Evolutionary conservation across 2,797 vertebrate species (phyloP).

Genomic region (Cuniculus paca): DNA sequence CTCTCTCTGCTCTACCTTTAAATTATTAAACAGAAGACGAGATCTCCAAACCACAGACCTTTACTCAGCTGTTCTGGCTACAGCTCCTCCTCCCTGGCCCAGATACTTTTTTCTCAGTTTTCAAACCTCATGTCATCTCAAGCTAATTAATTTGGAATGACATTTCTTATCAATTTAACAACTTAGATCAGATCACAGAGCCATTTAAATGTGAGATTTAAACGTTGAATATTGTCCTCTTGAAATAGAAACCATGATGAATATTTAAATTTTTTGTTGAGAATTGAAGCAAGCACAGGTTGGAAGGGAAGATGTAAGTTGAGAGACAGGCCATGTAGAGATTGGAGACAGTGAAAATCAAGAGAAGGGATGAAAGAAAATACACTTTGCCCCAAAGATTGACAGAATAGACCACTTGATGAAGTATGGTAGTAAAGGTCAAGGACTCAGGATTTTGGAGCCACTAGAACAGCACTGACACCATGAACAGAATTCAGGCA

Average conservation of each 20-base stretch:
- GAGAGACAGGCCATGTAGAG: not conserved
- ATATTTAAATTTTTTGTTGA: constrained; percentile 6
- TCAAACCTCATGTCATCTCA: not conserved
- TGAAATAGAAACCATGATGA: not conserved
- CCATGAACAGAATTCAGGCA: not conserved
- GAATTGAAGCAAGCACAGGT: not conserved
- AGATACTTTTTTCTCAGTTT: not conserved
- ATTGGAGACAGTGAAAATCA: not conserved
- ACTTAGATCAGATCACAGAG: not conserved
- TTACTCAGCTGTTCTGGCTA: not conserved
- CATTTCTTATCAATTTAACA: not conserved
- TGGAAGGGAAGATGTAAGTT: not conserved
- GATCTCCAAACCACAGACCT: not conserved
- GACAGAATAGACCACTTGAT: not conserved
- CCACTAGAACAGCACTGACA: not conserved
- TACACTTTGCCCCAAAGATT: not conserved
- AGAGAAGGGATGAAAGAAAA: not conserved
- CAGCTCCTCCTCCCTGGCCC: not conserved
- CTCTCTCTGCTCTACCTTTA: not conserved
- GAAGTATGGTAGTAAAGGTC: not conserved
- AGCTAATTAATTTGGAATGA: not conserved
- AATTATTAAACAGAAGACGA: not conserved
- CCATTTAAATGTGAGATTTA: not conserved
- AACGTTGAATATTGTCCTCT: not conserved
- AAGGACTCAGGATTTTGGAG: not conserved